Base-by-base conservation (phyloP, 2,113 vertebrate genomes). In the Oreochromis niloticus region DNA sequence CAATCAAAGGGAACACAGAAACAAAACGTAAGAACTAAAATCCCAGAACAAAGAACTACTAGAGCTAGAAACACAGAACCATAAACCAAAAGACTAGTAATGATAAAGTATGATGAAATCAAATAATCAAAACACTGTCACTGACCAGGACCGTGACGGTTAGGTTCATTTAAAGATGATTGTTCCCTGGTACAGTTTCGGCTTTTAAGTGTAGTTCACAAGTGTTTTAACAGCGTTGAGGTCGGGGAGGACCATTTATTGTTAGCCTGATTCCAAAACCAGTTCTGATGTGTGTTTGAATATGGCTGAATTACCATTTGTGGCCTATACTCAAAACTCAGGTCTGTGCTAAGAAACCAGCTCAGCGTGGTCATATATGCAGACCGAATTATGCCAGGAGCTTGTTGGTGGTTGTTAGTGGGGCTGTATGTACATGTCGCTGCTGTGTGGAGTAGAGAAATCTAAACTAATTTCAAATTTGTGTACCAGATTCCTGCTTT, bases 191-290 rank as follows among this genome's bases (percentile, higher is more conserved):
- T 14, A 57, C 56, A 8, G 24, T 16, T 30, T 30, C 0, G 0
- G 56, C 56, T 57, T 57, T 57, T 57, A 57, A 57, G 2, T 57
- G 7, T 57, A 30, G 56, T 57, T 12, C 54, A 55, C 54, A 1
- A 12, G 54, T 12, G n/a, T 0, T 27, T 0, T 30, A 57, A 30
- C 24, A 57, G 56, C 0, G 1, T 14, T 2, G 24, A 16, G 55
- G 12, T 57, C 4, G 12, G 24, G 12, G 55, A 57, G 55, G 55
- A 57, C 0, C 12, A 8, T 30, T 8, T 14, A 57, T 16, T 30
- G 55, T 57, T 57, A 57, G 55, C 55, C 55, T 5, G 55, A 0
- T 0, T 57, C 24, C 55, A 30, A 30, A 57, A 30, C 0, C 55
- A 1, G 6, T 30, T 1, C 7, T 30, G 24, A 57, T 30, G 12